Base-by-base conservation (phyloP, 2,888 invertebrate species). In the Standfussiana lucernea region DNA sequence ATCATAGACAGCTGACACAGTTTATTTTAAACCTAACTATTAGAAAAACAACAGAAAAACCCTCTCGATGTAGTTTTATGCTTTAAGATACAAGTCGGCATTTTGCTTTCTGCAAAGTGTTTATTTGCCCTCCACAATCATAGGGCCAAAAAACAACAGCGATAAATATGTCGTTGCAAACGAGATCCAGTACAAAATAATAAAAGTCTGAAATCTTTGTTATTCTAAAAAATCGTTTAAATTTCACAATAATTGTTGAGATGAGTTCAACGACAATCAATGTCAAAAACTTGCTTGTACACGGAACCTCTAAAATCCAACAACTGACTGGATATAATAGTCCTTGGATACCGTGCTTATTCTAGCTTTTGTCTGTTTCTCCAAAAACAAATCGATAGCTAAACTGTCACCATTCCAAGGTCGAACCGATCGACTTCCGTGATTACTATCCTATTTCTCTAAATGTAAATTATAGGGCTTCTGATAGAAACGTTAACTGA, bases 1-100 rank as follows among this genome's bases (percentile, higher is more conserved):
- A 72, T 84, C 62, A 66, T 77, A 73, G 81, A 73, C 77, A 85
- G 86, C 86, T 86, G 80, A 77, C 81, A 81, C 72, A 70, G 68
- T 79, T 81, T 74, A 67, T 83, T 62, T 62, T 77, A 69, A 59
- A 74, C 56, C 65, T 62, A 74, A 68, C 64, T 74, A 78, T 45
- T n/a, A 28, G 24, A 1, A 64, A 64, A 2, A 13, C 28, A 50
- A 62, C 32, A 45, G 13, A 1, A 66, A 65, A 18, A 32, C 37
- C n/a, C 35, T 61, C 40, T 37, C 32, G 1, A 70, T 40, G 18
- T 50, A 35, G 11, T 21, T 40, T 75, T 50, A 6, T 32, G 10
- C 24, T 56, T 8, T 24, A 42, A 42, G 42, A 28, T 13, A 50
- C 24, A 53, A 56, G 6, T 28, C 56, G 13, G 28, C n/a, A 56